phyloP scores from a whole-genome alignment of 2,797 vertebrate genomes.

The Phrynocephalus forsythii region DNA sequence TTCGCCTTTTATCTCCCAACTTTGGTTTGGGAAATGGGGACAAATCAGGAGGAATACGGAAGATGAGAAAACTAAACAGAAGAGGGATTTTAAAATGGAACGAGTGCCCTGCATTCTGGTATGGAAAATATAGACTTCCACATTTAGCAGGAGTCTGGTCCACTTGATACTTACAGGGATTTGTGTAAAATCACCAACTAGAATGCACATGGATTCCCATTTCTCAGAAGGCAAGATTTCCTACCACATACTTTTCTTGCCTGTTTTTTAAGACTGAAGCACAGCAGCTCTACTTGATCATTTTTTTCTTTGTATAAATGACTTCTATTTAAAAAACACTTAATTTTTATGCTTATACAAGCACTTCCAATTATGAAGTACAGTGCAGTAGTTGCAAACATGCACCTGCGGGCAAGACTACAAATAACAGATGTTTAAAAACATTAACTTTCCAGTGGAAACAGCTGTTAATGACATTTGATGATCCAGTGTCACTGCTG shows the following conservation, averaged over 20 bases:
- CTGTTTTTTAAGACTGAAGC: constrained; percentile 23
- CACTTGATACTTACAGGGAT: constrained; percentile 39
- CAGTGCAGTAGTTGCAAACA: not conserved
- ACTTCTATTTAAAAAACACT: not conserved
- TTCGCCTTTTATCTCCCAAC: not conserved
- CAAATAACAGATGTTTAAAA: constrained; percentile 13
- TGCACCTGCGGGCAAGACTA: constrained; percentile 51
- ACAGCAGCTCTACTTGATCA: not conserved
- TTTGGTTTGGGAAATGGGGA: not conserved
- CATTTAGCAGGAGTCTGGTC: not conserved
- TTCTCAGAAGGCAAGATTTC: constrained; percentile 38
- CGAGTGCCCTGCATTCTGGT: not conserved
- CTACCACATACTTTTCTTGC: constrained; percentile 1
- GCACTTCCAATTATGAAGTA: not conserved
- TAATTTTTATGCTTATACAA: not conserved
- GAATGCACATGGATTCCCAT: constrained; percentile 32
- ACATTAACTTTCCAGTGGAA: not conserved
- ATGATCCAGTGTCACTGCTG: constrained; percentile 34
- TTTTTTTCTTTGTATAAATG: too few species aligned
- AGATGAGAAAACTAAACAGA: not conserved
- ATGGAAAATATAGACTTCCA: not conserved
- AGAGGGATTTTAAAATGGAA: not conserved
- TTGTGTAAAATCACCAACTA: constrained; percentile 21
- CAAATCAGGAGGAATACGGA: constrained; percentile 13
- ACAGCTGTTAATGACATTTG: constrained; percentile 13